Conservation (phyloP, 2,797 vertebrate genomes). For the Octomys mimax region DNA sequence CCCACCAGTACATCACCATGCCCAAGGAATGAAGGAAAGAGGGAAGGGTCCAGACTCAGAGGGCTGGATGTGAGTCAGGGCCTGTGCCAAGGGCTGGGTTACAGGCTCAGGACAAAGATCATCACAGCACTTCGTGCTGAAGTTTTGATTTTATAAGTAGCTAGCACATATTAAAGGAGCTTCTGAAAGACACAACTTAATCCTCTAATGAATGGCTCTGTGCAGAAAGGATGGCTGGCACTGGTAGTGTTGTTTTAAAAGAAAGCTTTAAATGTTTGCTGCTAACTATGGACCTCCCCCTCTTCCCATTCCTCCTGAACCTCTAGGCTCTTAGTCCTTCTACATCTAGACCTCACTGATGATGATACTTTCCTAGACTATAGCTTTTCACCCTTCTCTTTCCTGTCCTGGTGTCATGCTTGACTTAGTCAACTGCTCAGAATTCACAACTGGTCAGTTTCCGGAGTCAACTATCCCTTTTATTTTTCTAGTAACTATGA, state of each 20-base stretch:
- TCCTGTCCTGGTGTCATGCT: background rate
- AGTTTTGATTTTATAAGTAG: background rate
- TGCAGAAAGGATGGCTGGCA: background rate
- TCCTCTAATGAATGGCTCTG: background rate
- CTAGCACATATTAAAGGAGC: too few species aligned
- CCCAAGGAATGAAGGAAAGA: background rate
- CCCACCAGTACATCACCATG: accelerated
- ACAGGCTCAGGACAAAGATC: background rate
- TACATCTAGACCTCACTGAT: background rate
- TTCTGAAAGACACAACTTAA: background rate
- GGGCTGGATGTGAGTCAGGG: background rate
- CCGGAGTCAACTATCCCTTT: background rate
- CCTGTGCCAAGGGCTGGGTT: background rate
- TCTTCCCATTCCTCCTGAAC: background rate
- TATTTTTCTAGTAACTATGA: background rate
- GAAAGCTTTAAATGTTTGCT: background rate
- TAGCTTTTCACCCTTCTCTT: background rate
- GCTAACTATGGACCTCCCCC: background rate
- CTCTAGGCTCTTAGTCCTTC: background rate
- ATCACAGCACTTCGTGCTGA: background rate
- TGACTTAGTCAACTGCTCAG: background rate
- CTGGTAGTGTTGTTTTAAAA: background rate
- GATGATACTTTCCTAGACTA: background rate
- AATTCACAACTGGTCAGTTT: background rate
- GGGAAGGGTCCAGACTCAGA: background rate